These are phyloP conservation scores for Scatophagus argus DNA, from an alignment of 2,113 vertebrate genomes.

Conservation along the genomic window DNA sequence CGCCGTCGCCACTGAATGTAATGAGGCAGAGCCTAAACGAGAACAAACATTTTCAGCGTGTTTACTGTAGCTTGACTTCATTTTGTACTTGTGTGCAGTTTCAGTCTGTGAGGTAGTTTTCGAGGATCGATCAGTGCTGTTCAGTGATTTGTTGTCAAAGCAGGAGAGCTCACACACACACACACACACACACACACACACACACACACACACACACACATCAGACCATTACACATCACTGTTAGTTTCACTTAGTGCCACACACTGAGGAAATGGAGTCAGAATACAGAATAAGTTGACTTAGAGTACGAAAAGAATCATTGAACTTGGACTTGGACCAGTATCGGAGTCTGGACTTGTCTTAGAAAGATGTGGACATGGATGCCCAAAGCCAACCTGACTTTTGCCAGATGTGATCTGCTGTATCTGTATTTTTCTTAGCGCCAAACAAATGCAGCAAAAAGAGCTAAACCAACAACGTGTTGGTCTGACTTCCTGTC, in stretches of 20 bases:
- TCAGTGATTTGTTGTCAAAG: neutral
- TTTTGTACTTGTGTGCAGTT: neutral
- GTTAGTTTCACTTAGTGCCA: neutral
- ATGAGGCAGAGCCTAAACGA: neutral
- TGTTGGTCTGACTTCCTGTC: too few relatives aligned
- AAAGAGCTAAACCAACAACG: too few relatives aligned
- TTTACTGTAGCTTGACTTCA: neutral
- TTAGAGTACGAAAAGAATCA: neutral
- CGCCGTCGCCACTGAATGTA: too few relatives aligned
- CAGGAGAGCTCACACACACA: too few relatives aligned
- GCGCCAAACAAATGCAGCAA: too few relatives aligned
- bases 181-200: too few relatives aligned
- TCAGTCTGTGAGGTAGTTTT: neutral
- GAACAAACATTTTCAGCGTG: neutral
- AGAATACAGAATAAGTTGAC: neutral
- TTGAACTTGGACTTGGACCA: neutral
- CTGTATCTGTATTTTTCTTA: too few relatives aligned
- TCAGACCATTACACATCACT: neutral
- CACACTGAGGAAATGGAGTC: neutral
- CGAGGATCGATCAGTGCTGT: neutral
- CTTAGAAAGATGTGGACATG: too few relatives aligned
- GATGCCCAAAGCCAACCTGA: too few relatives aligned
- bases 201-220: too few relatives aligned
- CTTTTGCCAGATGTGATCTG: too few relatives aligned
- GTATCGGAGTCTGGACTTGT: too few relatives aligned